A percentile compares a stretch with the other conserved stretches of the same genome.
Evolutionary conservation across 37 sponge, comb jelly and placozoan species (phyloP).

Genomic region (Lycopodina hypogea): DNA sequence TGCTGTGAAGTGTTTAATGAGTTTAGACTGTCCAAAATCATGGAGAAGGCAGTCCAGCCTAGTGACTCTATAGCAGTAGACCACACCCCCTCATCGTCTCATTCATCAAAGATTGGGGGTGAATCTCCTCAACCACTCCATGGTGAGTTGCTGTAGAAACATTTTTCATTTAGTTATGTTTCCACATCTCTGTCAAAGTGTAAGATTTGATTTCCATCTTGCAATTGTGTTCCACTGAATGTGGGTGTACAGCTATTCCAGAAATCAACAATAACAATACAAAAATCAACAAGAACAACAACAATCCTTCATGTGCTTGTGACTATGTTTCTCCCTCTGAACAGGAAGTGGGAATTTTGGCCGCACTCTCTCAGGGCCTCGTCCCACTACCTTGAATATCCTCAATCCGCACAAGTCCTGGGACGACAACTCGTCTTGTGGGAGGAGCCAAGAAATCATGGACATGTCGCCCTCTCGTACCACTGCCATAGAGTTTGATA

Average conservation of each 20-base stretch:
- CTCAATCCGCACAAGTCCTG: slow-evolving; percentile 43
- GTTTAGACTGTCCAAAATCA: background rate
- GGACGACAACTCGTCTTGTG: slow-evolving; percentile 22
- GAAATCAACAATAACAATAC: too few relatives aligned
- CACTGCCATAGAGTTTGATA: slow-evolving; percentile 20
- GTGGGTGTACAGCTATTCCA: too few relatives aligned
- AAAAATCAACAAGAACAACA: too few relatives aligned
- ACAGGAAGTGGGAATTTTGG: background rate
- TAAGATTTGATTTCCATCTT: too few relatives aligned
- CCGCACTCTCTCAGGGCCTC: background rate
- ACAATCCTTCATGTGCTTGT: too few relatives aligned
- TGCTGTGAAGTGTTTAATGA: slow-evolving; percentile 37
- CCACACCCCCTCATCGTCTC: background rate
- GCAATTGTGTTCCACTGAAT: too few relatives aligned
- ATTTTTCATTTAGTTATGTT: background rate
- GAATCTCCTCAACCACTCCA: background rate
- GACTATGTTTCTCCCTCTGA: background rate
- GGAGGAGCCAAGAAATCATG: slow-evolving; percentile 6
- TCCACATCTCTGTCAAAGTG: background rate
- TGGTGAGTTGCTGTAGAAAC: background rate
- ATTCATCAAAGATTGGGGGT: background rate
- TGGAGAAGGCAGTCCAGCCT: background rate
- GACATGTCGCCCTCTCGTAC: slow-evolving; percentile 11
- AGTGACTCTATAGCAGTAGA: background rate
- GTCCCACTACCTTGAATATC: background rate